A percentile compares a stretch with the other conserved stretches of the same genome.
Evolutionary conservation across 2,797 vertebrate genomes (phyloP).

Genomic region (Halcyon badia): DNA sequence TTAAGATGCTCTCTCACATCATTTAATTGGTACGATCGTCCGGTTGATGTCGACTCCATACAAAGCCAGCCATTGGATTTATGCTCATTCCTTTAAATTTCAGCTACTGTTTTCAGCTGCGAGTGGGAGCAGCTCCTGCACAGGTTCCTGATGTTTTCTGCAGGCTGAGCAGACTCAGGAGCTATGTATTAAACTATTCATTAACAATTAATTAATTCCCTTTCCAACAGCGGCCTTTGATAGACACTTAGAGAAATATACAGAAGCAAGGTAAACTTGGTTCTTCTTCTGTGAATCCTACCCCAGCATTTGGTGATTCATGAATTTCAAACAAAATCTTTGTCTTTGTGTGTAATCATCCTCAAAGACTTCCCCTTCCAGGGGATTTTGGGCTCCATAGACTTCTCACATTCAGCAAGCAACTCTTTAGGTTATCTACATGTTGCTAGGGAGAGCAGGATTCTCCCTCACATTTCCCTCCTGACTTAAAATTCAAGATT

Average conservation of each 20-base stretch:
- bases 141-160: not conserved
- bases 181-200: not conserved
- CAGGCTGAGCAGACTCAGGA: not conserved
- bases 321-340: not conserved
- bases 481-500: not conserved
- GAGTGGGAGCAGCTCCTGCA: not conserved
- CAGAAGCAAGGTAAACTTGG: not conserved
- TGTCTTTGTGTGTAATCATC: not conserved
- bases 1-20: not conserved
- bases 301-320: not conserved
- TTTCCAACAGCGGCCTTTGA: not conserved
- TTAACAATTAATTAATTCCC: not conserved
- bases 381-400: not conserved
- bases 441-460: not conserved
- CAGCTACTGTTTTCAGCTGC: not conserved
- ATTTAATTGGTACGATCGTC: not conserved
- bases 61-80: not conserved
- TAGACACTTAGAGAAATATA: not conserved
- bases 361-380: not conserved
- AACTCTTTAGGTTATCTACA: not conserved
- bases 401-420: not conserved
- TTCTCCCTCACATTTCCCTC: not conserved
- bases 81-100: not conserved
- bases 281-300: not conserved
- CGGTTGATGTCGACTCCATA: rapidly evolving